Evolutionary conservation across 2,113 vertebrate species (phyloP), one percentile per base, ranked within the genome.

Genomic region (Opisthocomus hoazin): DNA sequence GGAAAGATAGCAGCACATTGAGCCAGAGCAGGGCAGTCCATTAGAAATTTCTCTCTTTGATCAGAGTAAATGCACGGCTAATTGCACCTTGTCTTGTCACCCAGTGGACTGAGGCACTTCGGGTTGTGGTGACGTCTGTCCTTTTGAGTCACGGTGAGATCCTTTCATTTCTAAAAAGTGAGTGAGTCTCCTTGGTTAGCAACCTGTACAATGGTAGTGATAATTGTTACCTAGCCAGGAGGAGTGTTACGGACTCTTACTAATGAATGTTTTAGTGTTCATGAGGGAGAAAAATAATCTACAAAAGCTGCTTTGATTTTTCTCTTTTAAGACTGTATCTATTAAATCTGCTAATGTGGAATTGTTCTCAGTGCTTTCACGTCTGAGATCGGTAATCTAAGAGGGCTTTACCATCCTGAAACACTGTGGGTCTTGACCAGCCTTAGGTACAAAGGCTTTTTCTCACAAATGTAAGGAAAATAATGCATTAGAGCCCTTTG

Each of bases 21-120:
- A 77, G 51, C 68, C 21, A 1, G 19, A 68, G 48, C 27, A 29
- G 57, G 24, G 58, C 63, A 84, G 66, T 22, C 74, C 74, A 70
- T 92, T 86, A 90, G 68, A 73, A 78, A 75, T 83, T 21, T 39
- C 37, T 78, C 19, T 56, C 86, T 94, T 94, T 95, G 69, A 91
- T 96, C 89, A 81, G 58, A 58, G 70, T 48, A 63, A 77, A 90
- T 85, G 41, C 79, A 30, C 82, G 82, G 43, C 87, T 87, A 81
- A 93, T 95, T 75, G 37, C 68, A 30, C 74, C 56, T 87, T 63
- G 48, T 76, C 80, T 89, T 54, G 48, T 65, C 78, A 70, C 68
- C 85, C 81, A 39, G 13, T n/a, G 79, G 56, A 66, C 34, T 57
- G 61, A 79, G 64, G 58, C 43, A 46, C 65, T 79, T 87, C 45